These are phyloP conservation scores for Ptyas mucosa DNA, from an alignment of 2,113 vertebrate genomes.

Conservation along the genomic window DNA sequence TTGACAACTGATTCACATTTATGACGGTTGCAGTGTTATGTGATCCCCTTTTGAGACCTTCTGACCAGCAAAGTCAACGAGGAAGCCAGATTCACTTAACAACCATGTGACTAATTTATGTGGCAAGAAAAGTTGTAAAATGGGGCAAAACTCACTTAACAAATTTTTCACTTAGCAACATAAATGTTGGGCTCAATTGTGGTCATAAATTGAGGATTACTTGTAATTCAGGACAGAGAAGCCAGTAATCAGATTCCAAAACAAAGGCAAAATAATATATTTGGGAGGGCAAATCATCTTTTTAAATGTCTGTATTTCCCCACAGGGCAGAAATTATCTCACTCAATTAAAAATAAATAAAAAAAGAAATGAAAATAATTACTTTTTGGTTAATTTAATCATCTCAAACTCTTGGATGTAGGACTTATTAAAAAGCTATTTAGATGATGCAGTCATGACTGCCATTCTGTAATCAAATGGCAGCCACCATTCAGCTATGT, in stretches of 20 bases:
- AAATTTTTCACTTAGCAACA: neutral
- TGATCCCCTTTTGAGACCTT: neutral
- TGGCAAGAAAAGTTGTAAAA: neutral
- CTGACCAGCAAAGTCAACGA: neutral
- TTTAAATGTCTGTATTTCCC: neutral
- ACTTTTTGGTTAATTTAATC: slow-evolving; percentile 49
- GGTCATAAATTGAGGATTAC: neutral
- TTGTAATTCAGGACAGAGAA: neutral
- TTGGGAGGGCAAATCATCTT: neutral
- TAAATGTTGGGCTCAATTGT: neutral
- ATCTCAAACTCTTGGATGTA: slow-evolving; percentile 28
- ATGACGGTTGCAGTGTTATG: neutral
- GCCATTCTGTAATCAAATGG: slow-evolving; percentile 42
- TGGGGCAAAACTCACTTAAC: neutral
- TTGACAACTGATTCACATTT: too few relatives aligned
- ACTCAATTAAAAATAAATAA: neutral
- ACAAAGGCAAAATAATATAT: neutral
- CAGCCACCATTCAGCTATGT: slow-evolving; percentile 20
- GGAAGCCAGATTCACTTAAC: neutral
- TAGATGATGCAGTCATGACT: slow-evolving; percentile 32
- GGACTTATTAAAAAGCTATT: slow-evolving; percentile 50
- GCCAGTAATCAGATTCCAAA: neutral
- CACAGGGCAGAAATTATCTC: neutral
- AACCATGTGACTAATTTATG: neutral
- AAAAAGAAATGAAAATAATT: neutral